Conservation (phyloP, 30 jellyfish, hydroid and myxozoan species). For the Turritopsis dohrnii region DNA sequence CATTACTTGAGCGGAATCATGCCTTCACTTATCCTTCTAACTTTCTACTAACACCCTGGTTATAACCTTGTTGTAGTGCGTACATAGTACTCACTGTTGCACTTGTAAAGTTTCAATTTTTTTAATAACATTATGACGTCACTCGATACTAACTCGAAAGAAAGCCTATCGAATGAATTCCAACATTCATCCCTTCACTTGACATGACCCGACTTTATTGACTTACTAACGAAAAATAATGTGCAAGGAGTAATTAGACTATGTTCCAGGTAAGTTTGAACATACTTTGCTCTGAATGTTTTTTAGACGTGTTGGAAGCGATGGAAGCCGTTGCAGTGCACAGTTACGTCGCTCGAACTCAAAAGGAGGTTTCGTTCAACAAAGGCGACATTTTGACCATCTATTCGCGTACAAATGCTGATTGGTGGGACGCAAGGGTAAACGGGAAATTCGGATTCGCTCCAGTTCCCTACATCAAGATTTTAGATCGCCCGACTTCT, state of each 20-base stretch:
- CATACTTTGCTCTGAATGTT: background rate
- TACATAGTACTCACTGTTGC: background rate
- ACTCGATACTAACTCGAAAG: background rate
- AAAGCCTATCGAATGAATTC: background rate
- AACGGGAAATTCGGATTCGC: constrained; percentile 83
- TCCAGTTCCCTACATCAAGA: constrained; percentile 76
- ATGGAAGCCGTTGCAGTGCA: constrained; percentile 84
- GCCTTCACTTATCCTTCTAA: background rate
- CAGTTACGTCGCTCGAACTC: constrained; percentile 78
- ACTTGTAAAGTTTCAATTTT: background rate
- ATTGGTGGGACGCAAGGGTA: constrained; percentile 96
- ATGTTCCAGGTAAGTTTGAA: background rate
- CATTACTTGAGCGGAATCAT: background rate
- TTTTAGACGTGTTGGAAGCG: constrained; percentile 18
- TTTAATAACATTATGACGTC: background rate
- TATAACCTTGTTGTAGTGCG: background rate
- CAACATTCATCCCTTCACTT: background rate
- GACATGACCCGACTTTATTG: background rate
- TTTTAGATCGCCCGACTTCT: constrained; percentile 35
- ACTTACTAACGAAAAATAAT: background rate
- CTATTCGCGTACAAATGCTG: constrained; percentile 70
- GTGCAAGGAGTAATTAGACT: background rate
- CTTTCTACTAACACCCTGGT: background rate
- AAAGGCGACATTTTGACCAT: constrained; percentile 77
- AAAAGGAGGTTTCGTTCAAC: constrained; percentile 80